These are phyloP conservation scores for Alloplasta piceator DNA, from an alignment of 2,888 invertebrate genomes.

Conservation along the genomic window DNA sequence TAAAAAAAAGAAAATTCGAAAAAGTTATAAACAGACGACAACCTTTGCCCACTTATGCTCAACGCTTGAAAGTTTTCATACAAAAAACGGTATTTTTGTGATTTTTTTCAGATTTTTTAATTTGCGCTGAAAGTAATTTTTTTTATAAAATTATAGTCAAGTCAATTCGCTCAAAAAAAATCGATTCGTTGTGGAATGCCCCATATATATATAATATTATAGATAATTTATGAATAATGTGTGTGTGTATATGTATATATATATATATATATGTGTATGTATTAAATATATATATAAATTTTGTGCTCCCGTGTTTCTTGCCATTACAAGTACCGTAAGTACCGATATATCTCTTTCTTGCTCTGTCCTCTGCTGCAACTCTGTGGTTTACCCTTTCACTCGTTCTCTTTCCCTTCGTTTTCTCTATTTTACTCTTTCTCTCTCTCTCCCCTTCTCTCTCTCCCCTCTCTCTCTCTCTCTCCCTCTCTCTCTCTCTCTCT, in stretches of 20 bases:
- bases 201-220: too few species aligned
- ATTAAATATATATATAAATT: constrained; percentile 32
- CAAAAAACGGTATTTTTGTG: too few species aligned
- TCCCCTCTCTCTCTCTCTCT: constrained; percentile 38
- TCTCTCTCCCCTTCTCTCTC: constrained; percentile 17
- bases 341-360: constrained; percentile 23
- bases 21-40: too few species aligned
- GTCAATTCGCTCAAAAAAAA: too few species aligned
- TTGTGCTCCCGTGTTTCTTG: constrained; percentile 40
- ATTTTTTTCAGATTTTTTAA: too few species aligned
- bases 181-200: too few species aligned
- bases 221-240: too few species aligned
- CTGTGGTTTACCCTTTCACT: constrained; percentile 61
- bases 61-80: too few species aligned
- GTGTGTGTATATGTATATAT: neutral
- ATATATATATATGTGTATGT: constrained; percentile 44
- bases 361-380: constrained; percentile 16
- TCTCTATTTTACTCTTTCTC: neutral
- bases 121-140: too few species aligned
- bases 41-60: too few species aligned
- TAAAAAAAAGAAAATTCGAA: too few species aligned
- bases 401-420: constrained; percentile 44
- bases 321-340: constrained; percentile 53
- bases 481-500: neutral
- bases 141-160: too few species aligned